Base-by-base conservation (phyloP, 2,113 vertebrate genomes). In the Dromaius novaehollandiae region DNA sequence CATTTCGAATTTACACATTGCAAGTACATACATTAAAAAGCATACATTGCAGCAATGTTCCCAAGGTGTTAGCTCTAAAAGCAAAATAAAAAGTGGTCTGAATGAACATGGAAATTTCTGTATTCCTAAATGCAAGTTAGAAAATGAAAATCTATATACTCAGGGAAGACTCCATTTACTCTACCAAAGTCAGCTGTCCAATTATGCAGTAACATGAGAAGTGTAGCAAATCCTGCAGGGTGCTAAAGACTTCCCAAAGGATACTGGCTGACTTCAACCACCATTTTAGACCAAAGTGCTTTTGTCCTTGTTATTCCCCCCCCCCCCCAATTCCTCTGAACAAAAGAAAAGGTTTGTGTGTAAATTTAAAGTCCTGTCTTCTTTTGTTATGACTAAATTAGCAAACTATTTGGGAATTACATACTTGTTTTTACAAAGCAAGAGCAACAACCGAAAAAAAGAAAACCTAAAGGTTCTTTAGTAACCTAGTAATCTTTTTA, bases 81-180 rank as follows among this genome's bases (percentile, higher is more conserved):
- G 16, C 40, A 86, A 42, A 91, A 24, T 28, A 64, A 81, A 91
- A 95, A 78, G 50, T 9, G 15, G 79, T 64, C 78, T 71, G 69
- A 78, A n/a, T n/a, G 77, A 86, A 26, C 15, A 86, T 77, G 13
- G 55, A 53, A 77, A 65, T 40, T 17, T 40, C 65, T 90, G 58
- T 42, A 7, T 80, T 88, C 91, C 50, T 66, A 89, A 88, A 86
- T 16, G 16, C 19, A 74, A 81, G 50, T 36, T 64, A 3, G 22
- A 65, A 96, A 95, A 81, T 40, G 0, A 68, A 91, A 89, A 53
- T 61, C 19, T 66, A 4, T n/a, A n/a, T 70, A 51, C 65, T 80
- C 73, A 61, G 64, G 86, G 80, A 88, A 38, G 58, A 55, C 16
- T 6, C 19, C 3, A 11, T 30, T 66, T 51, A 53, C 44, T 68